These are phyloP conservation scores for Oceanodroma tethys DNA, from an alignment of 2,113 vertebrate species.

Conservation along the genomic window DNA sequence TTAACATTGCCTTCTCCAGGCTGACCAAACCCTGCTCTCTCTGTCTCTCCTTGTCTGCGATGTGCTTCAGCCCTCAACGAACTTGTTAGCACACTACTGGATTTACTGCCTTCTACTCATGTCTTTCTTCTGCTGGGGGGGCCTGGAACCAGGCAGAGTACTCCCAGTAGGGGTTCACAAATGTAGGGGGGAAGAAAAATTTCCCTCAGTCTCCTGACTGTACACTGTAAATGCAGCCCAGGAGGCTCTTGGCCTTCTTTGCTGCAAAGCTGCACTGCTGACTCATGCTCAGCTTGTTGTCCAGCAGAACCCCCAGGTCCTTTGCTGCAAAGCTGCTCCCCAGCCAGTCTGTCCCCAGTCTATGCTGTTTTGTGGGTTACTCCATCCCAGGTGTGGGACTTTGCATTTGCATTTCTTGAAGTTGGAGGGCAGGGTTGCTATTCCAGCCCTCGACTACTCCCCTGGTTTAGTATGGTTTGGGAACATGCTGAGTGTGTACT, in stretches of 20 bases:
- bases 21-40: background rate
- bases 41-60: background rate
- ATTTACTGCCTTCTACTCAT: background rate
- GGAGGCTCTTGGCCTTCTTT: background rate
- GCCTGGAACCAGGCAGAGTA: background rate
- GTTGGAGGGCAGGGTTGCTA: background rate
- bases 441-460: background rate
- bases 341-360: background rate
- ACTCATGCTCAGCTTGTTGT: background rate
- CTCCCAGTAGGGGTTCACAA: background rate
- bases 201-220: background rate
- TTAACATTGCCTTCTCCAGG: background rate
- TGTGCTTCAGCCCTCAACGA: background rate
- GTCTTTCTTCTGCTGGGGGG: background rate
- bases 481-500: background rate
- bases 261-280: background rate
- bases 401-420: background rate
- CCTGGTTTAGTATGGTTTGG: background rate
- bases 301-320: background rate
- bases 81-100: background rate
- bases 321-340: background rate
- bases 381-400: background rate
- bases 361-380: background rate
- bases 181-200: background rate
- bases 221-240: background rate